These are phyloP conservation scores for Laticauda colubrina DNA, from an alignment of 2,113 vertebrate genomes.

Conservation along the genomic window DNA sequence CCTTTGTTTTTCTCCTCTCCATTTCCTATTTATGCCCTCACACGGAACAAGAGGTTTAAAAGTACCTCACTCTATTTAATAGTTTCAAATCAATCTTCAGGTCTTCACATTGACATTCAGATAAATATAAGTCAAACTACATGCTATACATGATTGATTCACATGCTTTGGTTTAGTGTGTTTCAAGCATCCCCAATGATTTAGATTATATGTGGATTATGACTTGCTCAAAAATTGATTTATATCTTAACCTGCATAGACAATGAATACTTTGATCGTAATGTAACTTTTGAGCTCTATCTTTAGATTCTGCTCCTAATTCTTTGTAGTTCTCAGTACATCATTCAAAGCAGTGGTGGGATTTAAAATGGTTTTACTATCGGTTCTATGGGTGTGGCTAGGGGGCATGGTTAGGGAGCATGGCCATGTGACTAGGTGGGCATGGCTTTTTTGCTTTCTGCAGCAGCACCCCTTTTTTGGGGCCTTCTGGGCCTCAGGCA, in stretches of 20 bases:
- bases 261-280: not conserved
- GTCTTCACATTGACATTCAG: not conserved
- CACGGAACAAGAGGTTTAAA: not conserved
- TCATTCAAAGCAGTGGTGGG: not conserved
- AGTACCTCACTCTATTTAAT: not conserved
- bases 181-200: not conserved
- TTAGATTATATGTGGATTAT: not conserved
- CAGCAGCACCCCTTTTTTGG: no score
- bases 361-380: no score
- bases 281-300: not conserved
- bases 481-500: no score
- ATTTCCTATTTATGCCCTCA: not conserved
- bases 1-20: not conserved
- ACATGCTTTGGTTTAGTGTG: not conserved
- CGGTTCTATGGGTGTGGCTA: no score
- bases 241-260: not conserved
- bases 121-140: not conserved
- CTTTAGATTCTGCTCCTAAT: not conserved
- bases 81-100: not conserved
- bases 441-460: no score
- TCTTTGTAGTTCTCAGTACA: not conserved
- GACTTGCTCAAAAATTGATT: not conserved
- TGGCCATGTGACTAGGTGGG: no score
- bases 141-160: not conserved
- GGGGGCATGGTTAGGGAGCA: no score